These are phyloP conservation scores for Setipinna tenuifilis DNA, from an alignment of 2,797 vertebrate species.

Conservation along the genomic window DNA sequence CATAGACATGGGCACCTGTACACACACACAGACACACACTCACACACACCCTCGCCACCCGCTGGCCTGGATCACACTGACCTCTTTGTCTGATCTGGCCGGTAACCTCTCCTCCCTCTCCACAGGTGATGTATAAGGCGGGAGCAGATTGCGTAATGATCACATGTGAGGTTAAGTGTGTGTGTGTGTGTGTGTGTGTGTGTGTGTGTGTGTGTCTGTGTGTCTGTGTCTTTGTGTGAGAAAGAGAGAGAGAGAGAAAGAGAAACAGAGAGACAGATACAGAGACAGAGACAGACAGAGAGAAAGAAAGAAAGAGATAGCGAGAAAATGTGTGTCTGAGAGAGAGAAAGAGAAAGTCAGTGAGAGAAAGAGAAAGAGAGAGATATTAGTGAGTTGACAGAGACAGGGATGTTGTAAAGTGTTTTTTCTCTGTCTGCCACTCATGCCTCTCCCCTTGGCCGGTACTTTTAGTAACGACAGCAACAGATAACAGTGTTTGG, in stretches of 20 bases:
- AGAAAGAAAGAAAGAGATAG: no score
- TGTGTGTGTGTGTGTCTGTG: conserved; percentile 33
- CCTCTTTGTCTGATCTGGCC: conserved; percentile 19
- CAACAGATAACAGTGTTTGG: background rate
- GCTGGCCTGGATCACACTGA: conserved; percentile 9
- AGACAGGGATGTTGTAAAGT: background rate
- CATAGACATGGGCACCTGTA: conserved; percentile 35
- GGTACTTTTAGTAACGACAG: background rate
- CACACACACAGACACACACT: conserved; percentile 28
- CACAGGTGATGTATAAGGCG: conserved; percentile 73
- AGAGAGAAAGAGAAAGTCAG: no score
- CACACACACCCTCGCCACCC: conserved; percentile 42
- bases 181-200: conserved; percentile 24
- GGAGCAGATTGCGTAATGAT: conserved; percentile 75
- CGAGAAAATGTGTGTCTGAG: no score
- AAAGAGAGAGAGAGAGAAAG: no score
- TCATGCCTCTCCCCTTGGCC: background rate
- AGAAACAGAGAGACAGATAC: background rate
- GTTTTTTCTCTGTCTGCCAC: background rate
- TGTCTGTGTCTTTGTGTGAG: no score
- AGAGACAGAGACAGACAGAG: background rate
- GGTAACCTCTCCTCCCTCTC: conserved; percentile 44
- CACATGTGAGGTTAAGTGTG: conserved; percentile 66
- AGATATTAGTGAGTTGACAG: background rate
- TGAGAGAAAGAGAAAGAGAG: no score